Evolutionary conservation across 2,797 vertebrate species (phyloP).

Genomic region (Benthosema pterotum): DNA sequence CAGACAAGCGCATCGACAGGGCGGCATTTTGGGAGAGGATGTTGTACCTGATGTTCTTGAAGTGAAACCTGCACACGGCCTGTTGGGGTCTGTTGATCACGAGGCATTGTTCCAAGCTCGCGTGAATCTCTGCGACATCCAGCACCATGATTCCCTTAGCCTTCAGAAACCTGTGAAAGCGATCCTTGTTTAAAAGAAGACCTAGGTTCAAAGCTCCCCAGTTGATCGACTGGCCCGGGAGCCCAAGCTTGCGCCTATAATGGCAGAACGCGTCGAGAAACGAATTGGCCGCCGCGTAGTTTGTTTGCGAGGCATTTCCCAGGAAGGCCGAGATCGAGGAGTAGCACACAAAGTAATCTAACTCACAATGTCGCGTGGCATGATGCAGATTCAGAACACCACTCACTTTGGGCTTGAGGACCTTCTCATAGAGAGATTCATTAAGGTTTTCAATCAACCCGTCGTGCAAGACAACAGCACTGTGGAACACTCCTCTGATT

Average conservation of each 20-base stretch:
- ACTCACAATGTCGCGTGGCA: slow-evolving; percentile 77
- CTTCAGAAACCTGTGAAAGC: slow-evolving; percentile 82
- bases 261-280: slow-evolving; percentile 88
- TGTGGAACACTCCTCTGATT: slow-evolving; percentile 88
- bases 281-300: slow-evolving; percentile 89
- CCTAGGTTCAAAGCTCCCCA: slow-evolving; percentile 90
- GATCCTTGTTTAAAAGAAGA: slow-evolving; percentile 79
- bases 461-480: slow-evolving; percentile 86
- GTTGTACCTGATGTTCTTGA: slow-evolving; percentile 66
- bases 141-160: slow-evolving; percentile 84
- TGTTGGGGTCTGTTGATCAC: slow-evolving; percentile 82
- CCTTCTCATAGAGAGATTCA: slow-evolving; percentile 78
- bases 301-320: slow-evolving; percentile 85
- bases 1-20: slow-evolving; percentile 64
- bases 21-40: slow-evolving; percentile 70
- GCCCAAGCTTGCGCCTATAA: slow-evolving; percentile 83
- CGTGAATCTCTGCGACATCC: slow-evolving; percentile 78
- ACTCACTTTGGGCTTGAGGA: slow-evolving; percentile 85
- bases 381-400: slow-evolving; percentile 86
- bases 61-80: slow-evolving; percentile 81
- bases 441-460: slow-evolving; percentile 79
- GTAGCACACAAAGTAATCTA: slow-evolving; percentile 90
- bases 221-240: slow-evolving; percentile 87
- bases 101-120: slow-evolving; percentile 81
- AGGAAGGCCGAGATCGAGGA: slow-evolving; percentile 87